Percentiles rank a stretch among this genome's conserved stretches.
phyloP scores from a whole-genome alignment of 2,797 vertebrate species.

The Labeo calbasu region DNA sequence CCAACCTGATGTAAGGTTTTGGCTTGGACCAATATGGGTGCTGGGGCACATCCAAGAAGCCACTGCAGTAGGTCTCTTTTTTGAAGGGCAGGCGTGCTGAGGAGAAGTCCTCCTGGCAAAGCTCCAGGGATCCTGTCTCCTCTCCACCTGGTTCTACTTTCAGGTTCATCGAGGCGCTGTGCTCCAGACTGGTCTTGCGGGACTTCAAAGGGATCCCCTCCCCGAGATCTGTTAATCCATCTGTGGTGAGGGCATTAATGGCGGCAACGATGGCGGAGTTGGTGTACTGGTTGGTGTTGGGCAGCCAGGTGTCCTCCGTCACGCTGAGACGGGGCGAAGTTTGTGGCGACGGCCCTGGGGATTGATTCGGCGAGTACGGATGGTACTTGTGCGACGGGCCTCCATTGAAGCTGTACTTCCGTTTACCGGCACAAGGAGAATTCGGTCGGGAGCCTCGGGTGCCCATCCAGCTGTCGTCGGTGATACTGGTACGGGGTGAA shows the following conservation, averaged over 20 bases:
- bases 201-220: conserved; percentile 93
- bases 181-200: conserved; percentile 87
- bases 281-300: conserved; percentile 94
- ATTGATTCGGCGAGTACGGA: conserved; percentile 86
- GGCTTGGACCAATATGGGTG: conserved; percentile 93
- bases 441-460: conserved; percentile 82
- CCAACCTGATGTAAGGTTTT: conserved; percentile 91
- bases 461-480: conserved; percentile 88
- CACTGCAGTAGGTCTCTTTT: conserved; percentile 88
- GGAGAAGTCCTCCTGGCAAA: conserved; percentile 83
- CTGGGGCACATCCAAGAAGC: conserved; percentile 92
- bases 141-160: conserved; percentile 90
- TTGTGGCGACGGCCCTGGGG: conserved; percentile 87
- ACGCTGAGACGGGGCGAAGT: conserved; percentile 90
- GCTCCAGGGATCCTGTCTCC: conserved; percentile 79
- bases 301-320: conserved; percentile 90
- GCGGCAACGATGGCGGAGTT: conserved; percentile 96
- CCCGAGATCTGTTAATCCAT: conserved; percentile 85
- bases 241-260: conserved; percentile 95
- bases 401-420: conserved; percentile 92
- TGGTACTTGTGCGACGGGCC: conserved; percentile 74
- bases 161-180: conserved; percentile 81
- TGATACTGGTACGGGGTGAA: conserved; percentile 86
- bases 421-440: conserved; percentile 91
- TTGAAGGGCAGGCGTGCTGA: conserved; percentile 82